Evolutionary conservation across 2,797 vertebrate species (phyloP), one percentile per base, ranked within the genome.

Genomic region (Rhyacichthys aspro): DNA sequence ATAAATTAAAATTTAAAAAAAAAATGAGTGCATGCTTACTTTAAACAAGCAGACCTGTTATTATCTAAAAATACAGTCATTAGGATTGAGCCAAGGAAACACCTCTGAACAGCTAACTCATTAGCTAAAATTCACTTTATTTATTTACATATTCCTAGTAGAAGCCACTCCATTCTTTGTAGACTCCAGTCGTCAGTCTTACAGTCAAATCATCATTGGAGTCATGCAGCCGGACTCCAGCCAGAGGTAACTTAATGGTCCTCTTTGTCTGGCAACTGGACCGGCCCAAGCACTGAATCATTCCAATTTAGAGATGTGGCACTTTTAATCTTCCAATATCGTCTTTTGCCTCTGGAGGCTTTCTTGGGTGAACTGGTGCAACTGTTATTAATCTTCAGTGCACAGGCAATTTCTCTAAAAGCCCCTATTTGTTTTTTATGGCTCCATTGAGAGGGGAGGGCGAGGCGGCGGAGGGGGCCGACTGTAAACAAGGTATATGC

Each of bases 321-420:
- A 85, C 82, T 90, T 88, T 89, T 91, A 90, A 92, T 92, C 90
- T 92, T 84, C 78, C 72, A 79, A 87, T 85, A 87, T 89, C 81
- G 66, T 76, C 82, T 76, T 18, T 86, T 86, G 82, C 84, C 89
- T 87, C 86, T 69, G 62, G 82, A 88, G 85, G 85, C 81, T 86
- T 85, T 88, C 79, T 83, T 74, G 72, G 71, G 83, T 69, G 72
- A 82, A 83, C 81, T 74, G 77, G 76, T 74, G 81, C 82, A 86
- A 87, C 85, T 85, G 90, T 92, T 93, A 92, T 93, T 92, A 91
- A 93, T 94, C 92, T 91, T 91, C 79, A 72, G 82, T 74, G 88
- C 86, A 76, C 83, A 88, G 89, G 90, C 91, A 92, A 91, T 93
- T 92, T 91, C 88, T 93, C 87, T 91, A 91, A 92, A 92, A 93